phyloP scores from a whole-genome alignment of 2,113 vertebrate genomes.

The Ia io region DNA sequence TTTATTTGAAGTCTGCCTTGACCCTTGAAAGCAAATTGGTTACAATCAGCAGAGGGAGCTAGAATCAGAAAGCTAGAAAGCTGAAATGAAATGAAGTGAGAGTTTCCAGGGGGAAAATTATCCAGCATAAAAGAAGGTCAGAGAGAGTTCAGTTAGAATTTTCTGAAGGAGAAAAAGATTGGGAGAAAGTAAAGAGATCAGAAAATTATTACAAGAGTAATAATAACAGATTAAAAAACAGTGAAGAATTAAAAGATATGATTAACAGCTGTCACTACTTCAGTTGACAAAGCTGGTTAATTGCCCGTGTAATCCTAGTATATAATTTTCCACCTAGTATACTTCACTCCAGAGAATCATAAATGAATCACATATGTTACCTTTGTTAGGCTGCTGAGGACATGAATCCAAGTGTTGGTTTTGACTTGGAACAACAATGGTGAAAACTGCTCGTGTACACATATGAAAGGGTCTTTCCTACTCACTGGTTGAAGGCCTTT shows the following conservation, averaged over 20 bases:
- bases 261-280: conserved; percentile 74
- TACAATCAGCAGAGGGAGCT: conserved; percentile 69
- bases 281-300: conserved; percentile 67
- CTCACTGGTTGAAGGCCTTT: not conserved
- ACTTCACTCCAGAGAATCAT: conserved; percentile 54
- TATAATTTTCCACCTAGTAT: conserved; percentile 63
- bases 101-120: conserved; percentile 49
- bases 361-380: conserved; percentile 56
- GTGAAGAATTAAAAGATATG: conserved; percentile 64
- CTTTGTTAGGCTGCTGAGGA: conserved; percentile 44
- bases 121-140: conserved; percentile 58
- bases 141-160: conserved; percentile 69
- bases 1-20: conserved; percentile 1
- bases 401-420: not conserved
- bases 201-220: conserved; percentile 64
- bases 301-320: conserved; percentile 65
- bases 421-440: not conserved
- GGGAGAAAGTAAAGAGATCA: conserved; percentile 62
- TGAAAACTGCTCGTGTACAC: not conserved
- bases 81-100: conserved; percentile 35
- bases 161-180: conserved; percentile 56
- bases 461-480: not conserved
- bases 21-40: conserved; percentile 46
- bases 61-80: conserved; percentile 38
- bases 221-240: conserved; percentile 63